Evolutionary conservation across 2,797 vertebrate species (phyloP), one percentile per base, ranked within the genome.

Genomic region (Scleropages formosus): DNA sequence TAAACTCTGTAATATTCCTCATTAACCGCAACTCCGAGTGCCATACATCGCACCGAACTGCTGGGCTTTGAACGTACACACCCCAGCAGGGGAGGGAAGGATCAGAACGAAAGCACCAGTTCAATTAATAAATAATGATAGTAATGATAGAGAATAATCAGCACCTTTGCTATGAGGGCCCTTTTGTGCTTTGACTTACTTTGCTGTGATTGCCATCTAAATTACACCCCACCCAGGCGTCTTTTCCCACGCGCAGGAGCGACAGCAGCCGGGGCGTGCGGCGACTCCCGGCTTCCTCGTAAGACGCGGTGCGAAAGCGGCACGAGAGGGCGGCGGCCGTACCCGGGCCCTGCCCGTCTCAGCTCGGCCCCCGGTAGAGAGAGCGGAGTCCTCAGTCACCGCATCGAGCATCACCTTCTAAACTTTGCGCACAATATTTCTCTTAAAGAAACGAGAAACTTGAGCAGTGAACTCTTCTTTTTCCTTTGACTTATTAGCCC

Each of bases 11-110:
- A 90, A 89, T 89, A 88, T 86, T 79, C 84, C 90, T 91, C 89
- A 92, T 92, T 92, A 92, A 89, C 87, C 88, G 86, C 78, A 84
- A 87, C 86, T 88, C 78, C 75, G 87, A 88, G 89, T 85, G 88
- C 91, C 87, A 90, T 90, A 92, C 88, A 84, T 89, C 89, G 90
- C 86, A 84, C 88, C 89, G 92, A 92, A 92, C 91, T 90, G 89
- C 87, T 80, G 83, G 79, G 84, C 85, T 91, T 88, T 91, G 89
- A n/a, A 91, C 91, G 92, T 90, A 92, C 88, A 91, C 88, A 90
- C 90, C 91, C 87, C 90, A 90, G 89, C 87, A 78, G 87, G 88
- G 83, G 81, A 77, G 81, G 66, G 74, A 78, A 79, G 75, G 75
- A 72, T 77, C 69, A 75, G 80, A 78, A 80, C 79, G 80, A 81